A percentile compares a stretch with the other conserved stretches of the same genome.
These are phyloP conservation scores for Cephus pulcher DNA, from an alignment of 2,888 invertebrate genomes.

Conservation along the genomic window DNA sequence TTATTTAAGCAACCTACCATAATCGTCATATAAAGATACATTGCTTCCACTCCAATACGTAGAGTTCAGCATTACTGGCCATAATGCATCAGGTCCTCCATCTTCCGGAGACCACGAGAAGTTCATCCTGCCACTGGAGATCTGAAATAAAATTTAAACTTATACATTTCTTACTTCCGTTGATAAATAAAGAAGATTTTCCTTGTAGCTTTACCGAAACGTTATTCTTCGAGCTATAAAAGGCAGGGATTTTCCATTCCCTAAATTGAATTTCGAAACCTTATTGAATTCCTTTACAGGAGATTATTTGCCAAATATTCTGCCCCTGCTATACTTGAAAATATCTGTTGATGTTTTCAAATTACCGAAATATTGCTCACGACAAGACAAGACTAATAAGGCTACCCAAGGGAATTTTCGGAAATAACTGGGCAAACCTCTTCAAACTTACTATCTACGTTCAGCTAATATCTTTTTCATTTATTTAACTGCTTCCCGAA, in stretches of 20 bases:
- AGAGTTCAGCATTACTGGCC: constrained; percentile 29
- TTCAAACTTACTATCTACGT: neutral
- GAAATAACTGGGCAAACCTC: neutral
- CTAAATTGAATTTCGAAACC: neutral
- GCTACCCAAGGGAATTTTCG: neutral
- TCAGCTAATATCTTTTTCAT: neutral
- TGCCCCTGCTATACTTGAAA: too few species aligned
- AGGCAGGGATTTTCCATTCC: neutral
- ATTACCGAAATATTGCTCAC: neutral
- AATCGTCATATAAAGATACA: constrained; percentile 32
- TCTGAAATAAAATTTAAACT: constrained; percentile 24
- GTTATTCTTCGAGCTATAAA: neutral
- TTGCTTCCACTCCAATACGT: constrained; percentile 29
- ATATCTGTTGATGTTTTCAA: neutral
- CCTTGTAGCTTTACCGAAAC: neutral
- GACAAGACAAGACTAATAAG: neutral
- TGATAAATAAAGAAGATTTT: constrained; percentile 8
- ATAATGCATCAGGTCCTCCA: constrained; percentile 29
- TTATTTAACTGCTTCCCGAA: neutral
- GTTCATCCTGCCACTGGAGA: constrained; percentile 38
- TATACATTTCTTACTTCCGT: neutral
- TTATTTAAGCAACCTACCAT: constrained; percentile 31
- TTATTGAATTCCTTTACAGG: too few species aligned
- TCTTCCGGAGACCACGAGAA: constrained; percentile 38
- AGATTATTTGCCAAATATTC: too few species aligned